Evolutionary conservation across 2,113 vertebrate species (phyloP).

Genomic region (Deroptyus accipitrinus): DNA sequence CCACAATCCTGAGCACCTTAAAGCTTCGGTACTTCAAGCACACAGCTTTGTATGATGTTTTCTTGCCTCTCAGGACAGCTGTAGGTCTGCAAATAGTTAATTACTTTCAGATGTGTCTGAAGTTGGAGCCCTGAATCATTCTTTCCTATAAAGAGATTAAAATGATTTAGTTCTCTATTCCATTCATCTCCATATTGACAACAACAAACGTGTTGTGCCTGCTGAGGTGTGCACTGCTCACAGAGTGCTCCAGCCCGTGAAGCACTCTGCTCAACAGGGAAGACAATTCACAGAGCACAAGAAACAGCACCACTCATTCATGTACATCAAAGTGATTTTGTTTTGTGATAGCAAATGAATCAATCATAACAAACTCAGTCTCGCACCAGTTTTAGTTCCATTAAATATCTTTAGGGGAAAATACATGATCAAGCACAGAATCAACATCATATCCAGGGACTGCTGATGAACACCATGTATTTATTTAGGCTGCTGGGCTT

Average conservation of each 20-base stretch:
- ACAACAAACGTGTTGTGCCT: background rate
- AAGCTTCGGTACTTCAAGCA: background rate
- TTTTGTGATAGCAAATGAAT: background rate
- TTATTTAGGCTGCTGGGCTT: background rate
- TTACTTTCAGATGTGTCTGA: background rate
- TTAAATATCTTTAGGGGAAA: background rate
- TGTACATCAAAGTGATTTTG: background rate
- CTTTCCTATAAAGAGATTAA: background rate
- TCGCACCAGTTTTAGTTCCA: background rate
- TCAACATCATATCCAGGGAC: background rate
- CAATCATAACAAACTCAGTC: background rate
- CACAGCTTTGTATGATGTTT: background rate
- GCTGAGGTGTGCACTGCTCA: background rate
- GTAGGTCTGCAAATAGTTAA: background rate
- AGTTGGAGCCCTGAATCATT: background rate
- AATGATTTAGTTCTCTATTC: background rate
- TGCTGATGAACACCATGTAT: background rate
- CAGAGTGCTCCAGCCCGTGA: background rate
- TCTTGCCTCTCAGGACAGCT: background rate
- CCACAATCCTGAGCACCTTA: background rate
- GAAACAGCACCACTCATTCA: rapidly evolving
- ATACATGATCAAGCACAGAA: background rate
- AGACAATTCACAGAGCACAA: background rate
- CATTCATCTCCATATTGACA: background rate
- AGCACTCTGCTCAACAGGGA: rapidly evolving